Evolutionary conservation across 2,888 invertebrate genomes (phyloP), one percentile per base, ranked within the genome.

Genomic region (Troides oblongomaculatus): DNA sequence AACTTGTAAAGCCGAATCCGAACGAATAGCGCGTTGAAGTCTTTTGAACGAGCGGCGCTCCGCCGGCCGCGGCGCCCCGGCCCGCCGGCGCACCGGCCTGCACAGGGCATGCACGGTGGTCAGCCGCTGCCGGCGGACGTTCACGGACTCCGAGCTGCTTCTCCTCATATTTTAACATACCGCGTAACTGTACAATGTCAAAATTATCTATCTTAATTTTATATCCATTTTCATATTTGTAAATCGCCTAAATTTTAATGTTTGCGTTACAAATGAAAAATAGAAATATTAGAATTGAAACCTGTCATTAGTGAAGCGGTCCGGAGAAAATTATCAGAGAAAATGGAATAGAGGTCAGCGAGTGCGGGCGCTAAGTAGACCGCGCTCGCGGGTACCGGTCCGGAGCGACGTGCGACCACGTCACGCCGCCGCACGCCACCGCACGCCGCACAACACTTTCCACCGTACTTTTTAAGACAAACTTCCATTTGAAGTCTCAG

Each of bases 311-410:
- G 39, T 39, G 21, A 62, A 25, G 30, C 18, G 30, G 23, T 53
- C 21, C 10, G 10, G 39, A 58, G 46, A 63, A 63, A 68, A 50
- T 58, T 46, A 43, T 57, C 21, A 8, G 23, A 64, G 50, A 60
- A 64, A 63, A 53, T 43, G 25, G 62, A 63, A 60, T 66, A 59
- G 63, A 66, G 66, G 60, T 60, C 53, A 60, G 23, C 66, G n/a
- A 63, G 66, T n/a, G 39, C 39, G n/a, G 7, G 53, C 53, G n/a
- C 17, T 10, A 66, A 70, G 69, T 62, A 58, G 69, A 65, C 65
- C 69, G 69, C 62, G 57, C 23, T 36, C 64, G 36, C 62, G n/a
- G 50, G 62, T 66, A 70, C 66, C 70, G 70, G 66, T 70, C 59
- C 66, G 23, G 21, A 36, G 66, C 21, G 66, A 7, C 39, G 39